Base-by-base conservation (phyloP, 2,113 vertebrate genomes). In the Hepsetus odoe region DNA sequence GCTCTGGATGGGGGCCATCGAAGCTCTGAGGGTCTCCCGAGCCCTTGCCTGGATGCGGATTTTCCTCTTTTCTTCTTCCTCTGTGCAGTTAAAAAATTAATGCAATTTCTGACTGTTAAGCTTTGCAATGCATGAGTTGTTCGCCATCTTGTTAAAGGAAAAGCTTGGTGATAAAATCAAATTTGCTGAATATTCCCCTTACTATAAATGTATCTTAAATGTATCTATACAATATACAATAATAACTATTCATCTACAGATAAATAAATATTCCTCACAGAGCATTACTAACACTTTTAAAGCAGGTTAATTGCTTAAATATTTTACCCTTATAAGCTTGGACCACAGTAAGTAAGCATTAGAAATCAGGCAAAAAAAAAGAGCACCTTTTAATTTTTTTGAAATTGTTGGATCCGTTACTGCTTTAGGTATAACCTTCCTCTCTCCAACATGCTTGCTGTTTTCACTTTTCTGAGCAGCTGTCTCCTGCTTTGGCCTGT, bases 371-470 rank as follows among this genome's bases (percentile, higher is more conserved):
- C 0, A 56, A 72, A 33, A 28, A 12, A 51, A 8, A 74, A 33
- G 22, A 79, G 65, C 88, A 98, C 96, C 95, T 93, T 94, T 92
- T 2, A 95, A 85, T 86, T 89, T 88, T 51, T 95, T 91, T 76
- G 92, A 92, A 30, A 93, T 82, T 64, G 84, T 79, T 13, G 86
- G 77, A 44, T 91, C 89, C 72, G 91, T 89, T 20, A 91, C 82
- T 64, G 90, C 87, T 87, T 91, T 95, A 13, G 90, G 88, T 82
- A 92, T 84, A 77, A 64, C 11, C 77, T 80, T 88, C 74, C 51
- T 88, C 62, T 76, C 53, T 78, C 82, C 86, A 70, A 70, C 18
- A 26, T 80, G 72, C 76, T 87, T 86, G 81, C 81, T 85, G 87
- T 73, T 88, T 40, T 91, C 73, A 46, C 83, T 85, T 9, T 82